A percentile compares a stretch with the other conserved stretches of the same genome.
Conservation (phyloP, 2,797 vertebrate species). For the Calcarius lapponicus region DNA sequence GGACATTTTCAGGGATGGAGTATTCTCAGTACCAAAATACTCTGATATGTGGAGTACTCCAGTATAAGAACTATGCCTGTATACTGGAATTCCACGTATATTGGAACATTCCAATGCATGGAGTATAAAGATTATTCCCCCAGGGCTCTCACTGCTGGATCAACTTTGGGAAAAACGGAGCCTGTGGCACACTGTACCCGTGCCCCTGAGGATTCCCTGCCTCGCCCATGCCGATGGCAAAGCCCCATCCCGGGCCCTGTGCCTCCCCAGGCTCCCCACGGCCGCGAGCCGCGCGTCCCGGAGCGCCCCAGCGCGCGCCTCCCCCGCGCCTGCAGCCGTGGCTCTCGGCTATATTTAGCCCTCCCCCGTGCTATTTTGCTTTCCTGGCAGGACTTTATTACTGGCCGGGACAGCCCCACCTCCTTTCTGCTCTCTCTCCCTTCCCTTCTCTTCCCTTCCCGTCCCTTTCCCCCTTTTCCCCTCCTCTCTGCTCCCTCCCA, state of each 20-base stretch:
- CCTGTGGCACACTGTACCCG: rapidly evolving
- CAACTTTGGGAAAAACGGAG: not conserved
- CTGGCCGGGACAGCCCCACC: constrained; percentile 43
- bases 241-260: not conserved
- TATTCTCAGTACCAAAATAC: not conserved
- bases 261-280: rapidly evolving
- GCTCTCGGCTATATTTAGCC: constrained; percentile 75
- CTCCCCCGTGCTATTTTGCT: constrained; percentile 38
- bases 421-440: constrained; percentile 35
- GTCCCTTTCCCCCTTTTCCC: not conserved
- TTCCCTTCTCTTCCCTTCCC: not conserved
- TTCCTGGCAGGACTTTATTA: constrained; percentile 47
- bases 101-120: not conserved
- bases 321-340: not conserved
- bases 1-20: not conserved
- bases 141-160: not conserved
- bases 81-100: not conserved
- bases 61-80: not conserved
- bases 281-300: not conserved
- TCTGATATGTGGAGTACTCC: not conserved
- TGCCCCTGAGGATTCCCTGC: not conserved
- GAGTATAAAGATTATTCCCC: not conserved
- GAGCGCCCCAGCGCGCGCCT: not conserved
- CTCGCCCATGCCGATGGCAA: not conserved
- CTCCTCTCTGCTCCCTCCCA: not conserved